phyloP scores from a whole-genome alignment of 2,888 invertebrate genomes.

The Lissocephala sabroskyi region DNA sequence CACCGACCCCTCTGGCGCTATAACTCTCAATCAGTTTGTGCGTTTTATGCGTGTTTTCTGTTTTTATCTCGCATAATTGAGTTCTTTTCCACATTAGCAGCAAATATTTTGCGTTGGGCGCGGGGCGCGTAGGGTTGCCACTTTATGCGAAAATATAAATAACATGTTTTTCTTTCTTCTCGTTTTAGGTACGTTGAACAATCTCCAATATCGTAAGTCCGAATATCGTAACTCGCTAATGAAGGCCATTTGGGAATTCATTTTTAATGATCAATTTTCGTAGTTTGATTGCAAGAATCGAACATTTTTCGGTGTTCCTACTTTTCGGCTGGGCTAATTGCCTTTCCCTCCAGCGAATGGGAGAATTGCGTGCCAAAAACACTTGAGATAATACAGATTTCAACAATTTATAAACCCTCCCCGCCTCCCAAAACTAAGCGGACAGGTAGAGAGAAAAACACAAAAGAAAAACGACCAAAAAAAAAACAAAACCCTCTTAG shows the following conservation, averaged over 20 bases:
- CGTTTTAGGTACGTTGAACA: too few species aligned
- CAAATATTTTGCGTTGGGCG: slow-evolving; percentile 15
- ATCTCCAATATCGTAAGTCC: too few species aligned
- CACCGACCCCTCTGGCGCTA: slow-evolving; percentile 3
- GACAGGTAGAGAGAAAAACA: background rate
- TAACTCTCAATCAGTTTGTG: slow-evolving; percentile 63
- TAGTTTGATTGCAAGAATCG: too few species aligned
- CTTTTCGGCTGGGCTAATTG: too few species aligned
- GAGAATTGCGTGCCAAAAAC: slow-evolving; percentile 44
- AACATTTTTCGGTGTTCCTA: too few species aligned
- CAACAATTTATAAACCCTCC: slow-evolving; percentile 26
- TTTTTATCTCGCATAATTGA: slow-evolving; percentile 60
- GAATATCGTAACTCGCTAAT: too few species aligned
- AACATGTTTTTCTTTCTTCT: too few species aligned
- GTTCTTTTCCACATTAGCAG: slow-evolving; percentile 60
- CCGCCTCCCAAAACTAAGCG: too few species aligned
- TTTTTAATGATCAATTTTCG: too few species aligned
- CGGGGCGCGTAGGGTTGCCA: background rate
- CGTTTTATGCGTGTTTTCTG: slow-evolving; percentile 57
- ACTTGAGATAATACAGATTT: slow-evolving; percentile 39
- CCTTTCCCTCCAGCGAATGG: slow-evolving; percentile 25
- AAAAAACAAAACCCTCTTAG: slow-evolving; percentile 30
- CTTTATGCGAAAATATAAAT: too few species aligned
- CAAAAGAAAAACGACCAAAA: slow-evolving; percentile 13
- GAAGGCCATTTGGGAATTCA: too few species aligned